Evolutionary conservation across 2,797 vertebrate species (phyloP), one percentile per base, ranked within the genome.

Genomic region (Picus viridis): DNA sequence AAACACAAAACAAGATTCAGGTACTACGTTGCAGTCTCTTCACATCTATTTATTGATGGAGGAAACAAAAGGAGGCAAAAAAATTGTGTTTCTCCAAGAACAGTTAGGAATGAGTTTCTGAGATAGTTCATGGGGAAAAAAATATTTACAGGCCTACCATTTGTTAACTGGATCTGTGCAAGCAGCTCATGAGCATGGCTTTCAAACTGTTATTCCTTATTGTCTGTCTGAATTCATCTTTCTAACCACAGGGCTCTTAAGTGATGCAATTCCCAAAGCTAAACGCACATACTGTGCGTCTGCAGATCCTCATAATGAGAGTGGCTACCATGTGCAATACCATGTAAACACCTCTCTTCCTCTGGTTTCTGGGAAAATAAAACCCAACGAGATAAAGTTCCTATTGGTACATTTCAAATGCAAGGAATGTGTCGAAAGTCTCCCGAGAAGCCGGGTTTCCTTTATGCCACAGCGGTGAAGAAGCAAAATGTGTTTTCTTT

Each of bases 401-500:
- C 90, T 86, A 65, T 82, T 94, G 85, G 94, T 95, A 86, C 74
- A 93, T 95, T 97, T 95, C 78, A 92, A 88, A 96, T 94, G 93
- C 90, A 82, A 95, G 86, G 95, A 97, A 96, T 93, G 94, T 86
- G 93, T 95, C 94, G 96, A 95, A 95, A 94, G 92, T 91, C 90
- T 88, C 94, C 64, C 2, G 29, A 97, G 94, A 97, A 97, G 95
- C 88, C 54, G 4, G 69, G 90, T 94, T 97, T 96, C 89, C 95
- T 97, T 91, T 94, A 83, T 95, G 95, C 95, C 95, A 86, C 86
- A 96, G 96, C 90, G 94, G 96, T 71, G 93, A 95, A 95, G 95
- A 95, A 97, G 83, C 91, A 93, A 95, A 95, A 96, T 94, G 92
- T 97, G 96, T 97, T 98, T 97, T 96, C 96, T 96, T 98, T 98